Evolutionary conservation across 2,888 invertebrate species (phyloP).

Genomic region (Magallana nippona): DNA sequence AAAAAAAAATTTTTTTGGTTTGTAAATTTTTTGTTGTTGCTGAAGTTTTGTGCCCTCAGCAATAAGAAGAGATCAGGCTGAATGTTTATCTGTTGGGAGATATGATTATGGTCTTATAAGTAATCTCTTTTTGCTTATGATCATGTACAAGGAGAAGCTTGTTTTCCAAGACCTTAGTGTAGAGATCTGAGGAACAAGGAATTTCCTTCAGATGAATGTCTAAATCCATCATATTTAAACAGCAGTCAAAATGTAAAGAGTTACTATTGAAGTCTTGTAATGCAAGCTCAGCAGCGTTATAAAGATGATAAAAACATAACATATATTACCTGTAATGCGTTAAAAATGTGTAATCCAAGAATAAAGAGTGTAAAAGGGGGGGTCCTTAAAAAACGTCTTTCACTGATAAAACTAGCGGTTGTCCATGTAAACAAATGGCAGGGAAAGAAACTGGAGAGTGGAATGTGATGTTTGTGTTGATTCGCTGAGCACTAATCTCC

Average conservation of each 20-base stretch:
- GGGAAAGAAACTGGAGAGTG: not conserved
- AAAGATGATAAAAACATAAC: not conserved
- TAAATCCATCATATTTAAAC: not conserved
- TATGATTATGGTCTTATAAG: constrained; percentile 5
- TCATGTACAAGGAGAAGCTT: not conserved
- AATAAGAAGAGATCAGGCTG: not conserved
- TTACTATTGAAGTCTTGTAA: constrained; percentile 10
- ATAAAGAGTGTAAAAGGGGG: no score
- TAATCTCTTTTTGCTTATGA: not conserved
- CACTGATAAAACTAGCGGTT: not conserved
- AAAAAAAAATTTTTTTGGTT: not conserved
- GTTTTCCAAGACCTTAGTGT: not conserved
- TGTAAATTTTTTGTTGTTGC: no score
- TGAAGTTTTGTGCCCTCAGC: not conserved
- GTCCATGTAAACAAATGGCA: constrained; percentile 28
- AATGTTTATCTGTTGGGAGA: constrained; percentile 13
- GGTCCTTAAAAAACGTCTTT: not conserved
- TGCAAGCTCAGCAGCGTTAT: not conserved
- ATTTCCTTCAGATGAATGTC: not conserved
- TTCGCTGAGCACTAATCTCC: constrained; percentile 9
- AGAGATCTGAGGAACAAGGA: not conserved
- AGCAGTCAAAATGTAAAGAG: not conserved
- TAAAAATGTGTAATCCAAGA: constrained; percentile 6
- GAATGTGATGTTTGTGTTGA: constrained; percentile 11
- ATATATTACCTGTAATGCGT: constrained; percentile 19